Base-by-base conservation (phyloP, 1,140 invertebrate genomes). In the Zophobas morio region DNA sequence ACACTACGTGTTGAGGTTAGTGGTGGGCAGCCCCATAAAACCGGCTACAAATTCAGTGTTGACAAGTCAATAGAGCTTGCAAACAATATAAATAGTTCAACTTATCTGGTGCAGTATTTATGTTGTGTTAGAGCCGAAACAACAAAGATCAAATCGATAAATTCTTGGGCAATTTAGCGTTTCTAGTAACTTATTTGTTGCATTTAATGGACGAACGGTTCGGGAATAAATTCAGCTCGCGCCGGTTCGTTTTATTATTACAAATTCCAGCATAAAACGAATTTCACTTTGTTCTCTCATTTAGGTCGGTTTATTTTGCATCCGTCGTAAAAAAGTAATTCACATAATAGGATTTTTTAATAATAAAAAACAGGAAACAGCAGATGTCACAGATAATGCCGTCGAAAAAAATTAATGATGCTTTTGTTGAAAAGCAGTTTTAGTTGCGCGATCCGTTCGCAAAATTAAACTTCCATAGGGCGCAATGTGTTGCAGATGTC, bases 401-500 rank as follows among this genome's bases (percentile, higher is more conserved):
- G 56, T 42, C 20, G 33, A 66, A 66, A 66, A 66, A 36, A 66
- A 66, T 66, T 66, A 66, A 66, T 42, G 57, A 63, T 63, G 60
- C 40, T 66, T 66, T 66, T 37, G n/a, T 40, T 66, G 20, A 20
- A 66, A 66, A 2, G 2, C 49, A 51, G 42, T 46, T 51, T 20
- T 51, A 20, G 20, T 20, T 20, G 40, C 37, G 37, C 60, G 20
- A 39, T 37, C 8, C 34, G 37, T 20, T 4, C n/a, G 49, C 6
- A 8, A 8, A 66, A 8, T 60, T 37, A 60, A 56, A 74, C 20
- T 20, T 20, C 20, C 20, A 20, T 57, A 34, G 53, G 42, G 57
- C 37, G 57, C 57, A 70, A 76, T 76, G 75, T 76, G 75, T 42
- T 76, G 75, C 60, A 76, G 34, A 53, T 76, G 75, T 76, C 75